Evolutionary conservation across 1,140 invertebrate species (phyloP).

Genomic region (Halesus radiatus): DNA sequence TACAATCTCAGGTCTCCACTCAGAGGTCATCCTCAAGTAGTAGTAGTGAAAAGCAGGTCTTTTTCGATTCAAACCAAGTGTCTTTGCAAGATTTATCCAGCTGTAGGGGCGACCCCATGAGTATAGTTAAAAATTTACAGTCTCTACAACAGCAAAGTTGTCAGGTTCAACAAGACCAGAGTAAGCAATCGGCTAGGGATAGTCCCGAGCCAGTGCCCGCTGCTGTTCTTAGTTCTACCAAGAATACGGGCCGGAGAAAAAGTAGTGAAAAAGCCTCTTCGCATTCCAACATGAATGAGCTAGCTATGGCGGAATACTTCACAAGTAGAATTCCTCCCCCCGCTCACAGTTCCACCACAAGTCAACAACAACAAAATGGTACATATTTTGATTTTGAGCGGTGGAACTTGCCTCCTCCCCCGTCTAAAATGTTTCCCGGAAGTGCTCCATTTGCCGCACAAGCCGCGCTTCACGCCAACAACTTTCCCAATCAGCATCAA

Average conservation of each 20-base stretch:
- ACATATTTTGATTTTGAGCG: constrained; percentile 80
- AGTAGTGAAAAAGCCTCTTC: constrained; percentile 68
- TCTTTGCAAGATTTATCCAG: constrained; percentile 79
- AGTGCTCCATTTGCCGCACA: constrained; percentile 72
- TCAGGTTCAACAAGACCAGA: constrained; percentile 69
- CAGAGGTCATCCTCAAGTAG: constrained; percentile 58
- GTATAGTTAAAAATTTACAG: constrained; percentile 81
- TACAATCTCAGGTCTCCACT: constrained; percentile 32
- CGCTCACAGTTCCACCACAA: constrained; percentile 76
- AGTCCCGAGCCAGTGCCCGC: constrained; percentile 61
- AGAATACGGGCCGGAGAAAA: constrained; percentile 67
- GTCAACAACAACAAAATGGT: constrained; percentile 77
- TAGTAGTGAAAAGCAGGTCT: constrained; percentile 64
- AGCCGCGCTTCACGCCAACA: constrained; percentile 70
- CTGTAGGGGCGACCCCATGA: constrained; percentile 81
- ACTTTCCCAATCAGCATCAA: constrained; percentile 76
- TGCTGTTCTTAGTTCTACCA: constrained; percentile 59
- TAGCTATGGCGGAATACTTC: constrained; percentile 73
- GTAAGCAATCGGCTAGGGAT: constrained; percentile 66
- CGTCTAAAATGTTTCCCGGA: constrained; percentile 76
- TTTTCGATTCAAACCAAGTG: constrained; percentile 73
- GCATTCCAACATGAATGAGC: constrained; percentile 68
- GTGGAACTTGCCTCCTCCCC: constrained; percentile 79
- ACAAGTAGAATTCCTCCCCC: constrained; percentile 77
- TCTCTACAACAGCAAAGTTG: constrained; percentile 74